phyloP scores from a whole-genome alignment of 2,113 vertebrate genomes.

The Pandion haliaetus region DNA sequence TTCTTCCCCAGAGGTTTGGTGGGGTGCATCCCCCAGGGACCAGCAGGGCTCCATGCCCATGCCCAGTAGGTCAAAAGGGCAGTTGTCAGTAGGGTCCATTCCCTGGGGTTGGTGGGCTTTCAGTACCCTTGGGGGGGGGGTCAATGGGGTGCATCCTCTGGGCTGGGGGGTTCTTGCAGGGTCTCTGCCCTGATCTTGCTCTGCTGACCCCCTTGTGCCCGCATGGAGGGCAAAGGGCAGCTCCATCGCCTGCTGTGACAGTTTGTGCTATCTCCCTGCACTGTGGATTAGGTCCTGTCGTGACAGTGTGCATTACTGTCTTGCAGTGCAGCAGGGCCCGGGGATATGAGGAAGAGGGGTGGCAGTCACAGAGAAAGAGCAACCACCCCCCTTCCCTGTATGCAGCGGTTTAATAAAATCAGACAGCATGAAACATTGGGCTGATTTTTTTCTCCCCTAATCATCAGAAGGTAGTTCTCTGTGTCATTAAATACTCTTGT shows the following conservation, averaged over 20 bases:
- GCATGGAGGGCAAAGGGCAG: background rate
- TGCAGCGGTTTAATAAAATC: slow-evolving; percentile 41
- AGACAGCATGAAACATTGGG: slow-evolving; percentile 56
- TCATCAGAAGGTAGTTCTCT: slow-evolving; percentile 30
- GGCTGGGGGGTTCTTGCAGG: background rate
- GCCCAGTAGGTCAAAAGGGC: background rate
- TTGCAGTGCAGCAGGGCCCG: background rate
- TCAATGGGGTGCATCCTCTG: background rate
- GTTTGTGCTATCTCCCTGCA: background rate
- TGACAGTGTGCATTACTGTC: background rate
- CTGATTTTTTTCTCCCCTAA: background rate
- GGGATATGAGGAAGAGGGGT: background rate
- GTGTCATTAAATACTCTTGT: background rate
- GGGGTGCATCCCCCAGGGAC: too few species aligned
- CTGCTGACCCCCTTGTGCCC: background rate
- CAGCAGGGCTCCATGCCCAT: background rate
- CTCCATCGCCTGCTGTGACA: background rate
- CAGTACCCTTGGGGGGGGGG: background rate
- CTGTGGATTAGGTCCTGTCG: background rate
- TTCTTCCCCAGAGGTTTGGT: background rate
- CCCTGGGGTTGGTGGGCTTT: background rate
- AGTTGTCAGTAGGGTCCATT: background rate
- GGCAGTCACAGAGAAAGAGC: background rate
- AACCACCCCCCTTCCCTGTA: background rate
- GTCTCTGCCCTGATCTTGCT: background rate